Base-by-base conservation (phyloP, 2,888 invertebrate species). In the Stenurella melanura region DNA sequence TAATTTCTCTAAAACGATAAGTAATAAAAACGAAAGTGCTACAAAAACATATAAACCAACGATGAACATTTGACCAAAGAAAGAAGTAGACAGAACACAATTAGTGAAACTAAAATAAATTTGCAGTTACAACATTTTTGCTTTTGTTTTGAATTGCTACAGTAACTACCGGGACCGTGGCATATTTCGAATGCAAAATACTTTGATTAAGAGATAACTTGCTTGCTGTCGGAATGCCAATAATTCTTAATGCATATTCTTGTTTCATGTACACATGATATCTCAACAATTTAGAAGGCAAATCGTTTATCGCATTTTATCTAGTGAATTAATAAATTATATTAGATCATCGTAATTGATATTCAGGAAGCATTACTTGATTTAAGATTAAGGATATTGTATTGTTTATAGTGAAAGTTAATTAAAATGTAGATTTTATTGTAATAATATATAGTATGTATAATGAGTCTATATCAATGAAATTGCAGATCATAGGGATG, bases 331-430 rank as follows among this genome's bases (percentile, higher is more conserved):
- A 17, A 34, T n/a, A 38, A 64, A 26, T 61, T 26, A 30, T 42
- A 64, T 42, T 42, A 64, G 64, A 64, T 64, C 18, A 12, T 42
- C 1, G 9, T 38, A 42, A 6, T 11, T 38, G 42, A 42, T 64
- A 64, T 50, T 18, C 4, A 30, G 64, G 9, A 64, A 42, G 9
- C 38, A 64, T 64, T 38, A 1, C 42, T 64, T 38, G 19, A 64
- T 42, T 64, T 42, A 42, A 64, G 3, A 1, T 42, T 42, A n/a
- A n/a, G 38, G 34, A 2, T 64, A 42, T 64, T 34, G 34, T 34
- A 64, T 64, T 42, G 64, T 64, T 42, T 17, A 38, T 7, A 4
- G 42, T 42, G 64, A 64, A 64, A 64, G 64, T 42, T 64, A 64
- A 50, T 50, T 50, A 50, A 50, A 50, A 38, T 38, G 50, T n/a